Base-by-base conservation (phyloP, 2,113 vertebrate genomes). In the Chionis minor region DNA sequence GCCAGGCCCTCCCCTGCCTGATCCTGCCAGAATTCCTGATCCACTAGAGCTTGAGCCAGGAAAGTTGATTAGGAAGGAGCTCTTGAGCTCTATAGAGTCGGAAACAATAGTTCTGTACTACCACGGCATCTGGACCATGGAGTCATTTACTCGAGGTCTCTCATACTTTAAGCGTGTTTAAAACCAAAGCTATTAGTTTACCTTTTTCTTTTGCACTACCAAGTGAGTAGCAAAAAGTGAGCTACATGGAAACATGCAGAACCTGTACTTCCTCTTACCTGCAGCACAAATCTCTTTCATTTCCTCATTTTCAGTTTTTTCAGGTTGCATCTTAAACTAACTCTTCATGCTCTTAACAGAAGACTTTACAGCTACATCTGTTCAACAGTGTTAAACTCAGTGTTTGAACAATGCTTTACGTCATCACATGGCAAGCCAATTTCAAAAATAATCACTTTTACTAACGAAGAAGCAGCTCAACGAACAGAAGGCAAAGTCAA, bases 181-280 rank as follows among this genome's bases (percentile, higher is more conserved):
- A 88, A 87, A 32, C 4, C 33, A 87, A 74, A 90, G 14, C 17
- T 56, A 42, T 32, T 28, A 0, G 23, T 44, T 27, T 47, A 59
- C 21, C 23, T 1, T 14, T 49, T 12, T 16, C 6, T 49, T 75
- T 61, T 32, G 19, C 33, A 14, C 56, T 67, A 45, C 21, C 26
- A 92, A 70, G n/a, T 2, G 11, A 89, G 35, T 20, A 83, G 22
- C 30, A 73, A 54, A 54, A 51, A 59, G 24, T 28, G 26, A 79
- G 4, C n/a, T 33, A 72, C 27, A 17, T 13, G 44, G 59, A 40
- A 65, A 42, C 14, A 42, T 4, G 52, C 11, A 79, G 52, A 58
- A 81, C 20, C 52, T n/a, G 11, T 30, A 80, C 58, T 82, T 94
- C 81, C 78, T 91, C 86, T 51, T 62, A 92, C 95, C 86, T 91